Percentiles rank a stretch among this genome's conserved stretches.
phyloP scores from a whole-genome alignment of 30 jellyfish, hydroid and myxozoan species.

The Calvadosia cruxmelitensis region DNA sequence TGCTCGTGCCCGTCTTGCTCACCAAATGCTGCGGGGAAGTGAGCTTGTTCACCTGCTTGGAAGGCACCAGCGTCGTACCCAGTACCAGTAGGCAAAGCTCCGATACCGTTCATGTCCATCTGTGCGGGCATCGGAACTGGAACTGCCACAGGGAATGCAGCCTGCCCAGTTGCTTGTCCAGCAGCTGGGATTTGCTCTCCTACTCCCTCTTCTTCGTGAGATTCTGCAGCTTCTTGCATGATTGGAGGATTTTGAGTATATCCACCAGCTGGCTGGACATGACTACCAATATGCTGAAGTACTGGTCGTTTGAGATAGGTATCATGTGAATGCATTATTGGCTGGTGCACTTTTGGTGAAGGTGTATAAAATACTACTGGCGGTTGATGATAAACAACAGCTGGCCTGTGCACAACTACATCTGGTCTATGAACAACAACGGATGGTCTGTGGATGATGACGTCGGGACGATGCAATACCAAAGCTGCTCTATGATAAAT shows the following conservation, averaged over 20 bases:
- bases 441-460: conserved; percentile 84
- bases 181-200: background rate
- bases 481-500: conserved; percentile 87
- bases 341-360: conserved; percentile 87
- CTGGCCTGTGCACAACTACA: conserved; percentile 93
- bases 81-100: background rate
- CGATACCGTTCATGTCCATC: background rate
- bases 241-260: conserved; percentile 3
- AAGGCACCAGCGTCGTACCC: background rate
- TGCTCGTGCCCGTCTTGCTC: background rate
- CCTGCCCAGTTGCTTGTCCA: background rate
- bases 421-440: conserved; percentile 90
- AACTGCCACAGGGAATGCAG: background rate
- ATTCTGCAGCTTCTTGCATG: background rate
- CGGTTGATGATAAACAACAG: conserved; percentile 94
- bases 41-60: background rate
- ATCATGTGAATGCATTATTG: conserved; percentile 70
- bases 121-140: background rate
- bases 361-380: conserved; percentile 97
- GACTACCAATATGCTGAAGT: conserved; percentile 74
- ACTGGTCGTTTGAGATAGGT: conserved; percentile 59
- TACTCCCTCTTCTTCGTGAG: background rate
- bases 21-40: background rate
- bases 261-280: conserved; percentile 73
- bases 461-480: conserved; percentile 96